Percentiles rank a stretch among this genome's conserved stretches.
These are phyloP conservation scores for Drosophila borborema DNA, from an alignment of 2,888 invertebrate species.

Conservation along the genomic window DNA sequence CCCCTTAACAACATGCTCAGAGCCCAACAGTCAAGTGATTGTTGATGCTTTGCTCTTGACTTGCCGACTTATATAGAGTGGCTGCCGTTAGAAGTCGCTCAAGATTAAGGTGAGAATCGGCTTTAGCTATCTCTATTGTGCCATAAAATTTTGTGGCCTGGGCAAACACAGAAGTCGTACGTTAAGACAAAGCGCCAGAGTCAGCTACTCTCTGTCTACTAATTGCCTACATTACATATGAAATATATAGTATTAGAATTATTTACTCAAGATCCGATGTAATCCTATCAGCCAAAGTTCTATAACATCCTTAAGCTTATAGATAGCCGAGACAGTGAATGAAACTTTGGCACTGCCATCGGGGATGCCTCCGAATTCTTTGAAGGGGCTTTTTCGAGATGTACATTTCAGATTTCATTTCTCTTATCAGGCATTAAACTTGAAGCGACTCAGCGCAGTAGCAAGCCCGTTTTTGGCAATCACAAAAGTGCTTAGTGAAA, in stretches of 20 bases:
- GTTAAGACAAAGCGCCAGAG: slow-evolving; percentile 9
- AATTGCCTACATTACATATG: slow-evolving; percentile 27
- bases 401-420: slow-evolving; percentile 39
- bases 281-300: neutral
- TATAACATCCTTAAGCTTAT: neutral
- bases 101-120: slow-evolving; percentile 58
- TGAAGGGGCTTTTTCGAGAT: slow-evolving; percentile 26
- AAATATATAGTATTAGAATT: neutral
- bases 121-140: slow-evolving; percentile 46
- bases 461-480: slow-evolving; percentile 28
- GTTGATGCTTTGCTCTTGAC: slow-evolving; percentile 24
- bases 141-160: slow-evolving; percentile 34
- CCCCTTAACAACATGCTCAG: slow-evolving; percentile 58
- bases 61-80: slow-evolving; percentile 68
- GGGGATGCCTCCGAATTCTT: neutral
- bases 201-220: slow-evolving; percentile 13
- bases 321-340: neutral
- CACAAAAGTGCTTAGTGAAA: slow-evolving; percentile 38
- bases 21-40: neutral
- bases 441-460: slow-evolving; percentile 11
- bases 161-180: slow-evolving; percentile 38
- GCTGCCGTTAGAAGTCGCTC: slow-evolving; percentile 3
- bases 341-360: neutral
- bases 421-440: slow-evolving; percentile 73
- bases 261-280: neutral